phyloP scores from a whole-genome alignment of 2,888 invertebrate species.

The Frankliniella fusca region DNA sequence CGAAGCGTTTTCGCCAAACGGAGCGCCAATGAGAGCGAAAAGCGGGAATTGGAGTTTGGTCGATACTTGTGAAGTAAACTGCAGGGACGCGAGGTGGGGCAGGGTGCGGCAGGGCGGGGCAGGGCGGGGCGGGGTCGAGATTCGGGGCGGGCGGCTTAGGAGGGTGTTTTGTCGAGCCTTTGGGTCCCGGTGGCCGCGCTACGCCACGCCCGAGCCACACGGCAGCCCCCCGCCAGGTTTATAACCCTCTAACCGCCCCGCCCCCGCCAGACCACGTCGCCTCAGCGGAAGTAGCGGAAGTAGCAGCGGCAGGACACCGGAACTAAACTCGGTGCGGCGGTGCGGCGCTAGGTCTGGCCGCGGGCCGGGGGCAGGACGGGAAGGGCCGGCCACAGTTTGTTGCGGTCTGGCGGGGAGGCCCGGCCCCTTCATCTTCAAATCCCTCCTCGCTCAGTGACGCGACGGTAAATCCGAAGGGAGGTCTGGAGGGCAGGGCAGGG shows the following conservation, averaged over 20 bases:
- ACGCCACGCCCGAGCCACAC: background rate
- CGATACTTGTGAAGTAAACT: background rate
- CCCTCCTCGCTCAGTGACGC: background rate
- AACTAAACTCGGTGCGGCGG: constrained; percentile 5
- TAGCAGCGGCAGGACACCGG: background rate
- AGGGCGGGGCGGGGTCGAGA: too few species aligned
- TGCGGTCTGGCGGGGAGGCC: background rate
- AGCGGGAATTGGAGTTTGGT: background rate
- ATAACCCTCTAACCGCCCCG: background rate
- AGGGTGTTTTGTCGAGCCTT: constrained; percentile 5
- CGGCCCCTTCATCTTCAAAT: background rate
- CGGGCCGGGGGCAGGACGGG: background rate
- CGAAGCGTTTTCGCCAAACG: background rate
- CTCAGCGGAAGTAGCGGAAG: background rate
- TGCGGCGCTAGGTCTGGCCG: background rate
- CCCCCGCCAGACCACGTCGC: background rate
- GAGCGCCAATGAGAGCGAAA: constrained; percentile 4
- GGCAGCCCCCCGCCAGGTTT: background rate
- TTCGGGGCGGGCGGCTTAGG: background rate
- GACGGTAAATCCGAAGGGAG: background rate
- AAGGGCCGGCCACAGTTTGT: background rate
- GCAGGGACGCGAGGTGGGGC: background rate
- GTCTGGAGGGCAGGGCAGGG: too few species aligned
- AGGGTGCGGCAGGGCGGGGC: background rate
- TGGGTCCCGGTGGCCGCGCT: background rate